Evolutionary conservation across 92 coral and sea anemone genomes (phyloP), one percentile per base, ranked within the genome.

Genomic region (Bergia sp.): DNA sequence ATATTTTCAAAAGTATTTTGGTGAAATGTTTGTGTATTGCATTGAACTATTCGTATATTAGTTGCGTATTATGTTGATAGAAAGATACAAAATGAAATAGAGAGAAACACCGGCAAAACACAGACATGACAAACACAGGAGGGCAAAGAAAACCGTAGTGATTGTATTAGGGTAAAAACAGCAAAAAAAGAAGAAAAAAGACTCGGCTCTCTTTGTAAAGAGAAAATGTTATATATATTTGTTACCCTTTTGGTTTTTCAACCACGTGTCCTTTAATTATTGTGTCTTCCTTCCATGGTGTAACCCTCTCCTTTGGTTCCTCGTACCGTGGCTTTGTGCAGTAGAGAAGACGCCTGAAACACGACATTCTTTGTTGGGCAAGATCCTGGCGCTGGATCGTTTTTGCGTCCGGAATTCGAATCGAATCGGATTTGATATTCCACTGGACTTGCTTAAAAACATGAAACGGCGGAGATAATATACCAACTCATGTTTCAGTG

Each of bases 231-330:
- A 36, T 15, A 36, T 73, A 18, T 23, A 37, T 2, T 36, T 39
- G 4, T 73, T 73, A 73, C 77, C 77, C 41, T 21, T 73, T 73
- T 6, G 77, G 77, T 39, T 73, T 73, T 39, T 73, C 77, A 73
- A 73, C 43, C 16, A 73, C 77, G 43, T 73, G 65, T 57, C 65
- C 65, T 57, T 57, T 9, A 12, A 57, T 57, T 57, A 9, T 57
- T 16, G 65, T 57, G 36, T 29, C 77, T 39, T 73, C 40, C 43
- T 73, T 23, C 43, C 77, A 73, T 2, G 77, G 77, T 2, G 41
- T 23, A 36, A 73, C 16, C 11, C 3, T 73, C 77, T 73, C 77
- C 42, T 43, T 73, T 37, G 18, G 77, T 11, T 73, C 41, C 10
- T 73, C 5, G 3, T 73, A 73, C 77, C 11, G 77, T 73, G 5